These are phyloP conservation scores for Chrysolina oricalcia DNA, from an alignment of 2,888 invertebrate species.

Conservation along the genomic window DNA sequence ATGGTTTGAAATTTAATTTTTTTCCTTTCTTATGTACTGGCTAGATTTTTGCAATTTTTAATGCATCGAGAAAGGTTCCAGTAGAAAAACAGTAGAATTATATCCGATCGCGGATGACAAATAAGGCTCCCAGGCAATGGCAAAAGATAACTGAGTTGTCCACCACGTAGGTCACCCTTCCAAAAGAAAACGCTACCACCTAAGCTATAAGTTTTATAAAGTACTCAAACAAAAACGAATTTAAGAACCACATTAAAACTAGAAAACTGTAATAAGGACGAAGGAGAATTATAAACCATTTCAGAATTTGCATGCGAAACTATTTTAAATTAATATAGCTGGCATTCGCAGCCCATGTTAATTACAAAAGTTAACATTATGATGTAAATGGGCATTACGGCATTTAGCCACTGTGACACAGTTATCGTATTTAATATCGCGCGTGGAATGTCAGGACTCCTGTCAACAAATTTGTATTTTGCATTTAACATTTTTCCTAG, in stretches of 20 bases:
- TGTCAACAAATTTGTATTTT: not conserved
- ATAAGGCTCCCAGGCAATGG: too few species aligned
- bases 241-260: not conserved
- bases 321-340: conserved; percentile 20
- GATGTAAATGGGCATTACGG: conserved; percentile 17
- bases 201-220: too few species aligned
- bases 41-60: too few species aligned
- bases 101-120: too few species aligned
- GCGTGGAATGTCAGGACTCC: not conserved
- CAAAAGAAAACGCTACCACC: too few species aligned
- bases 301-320: conserved; percentile 22
- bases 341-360: conserved; percentile 15
- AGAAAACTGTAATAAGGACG: not conserved
- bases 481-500: not conserved
- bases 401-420: conserved; percentile 10
- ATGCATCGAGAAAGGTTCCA: too few species aligned
- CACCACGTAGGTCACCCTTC: too few species aligned
- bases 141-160: too few species aligned
- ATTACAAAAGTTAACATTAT: conserved; percentile 22
- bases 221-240: not conserved
- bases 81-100: too few species aligned
- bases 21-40: too few species aligned
- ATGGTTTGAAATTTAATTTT: too few species aligned
- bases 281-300: conserved; percentile 12
- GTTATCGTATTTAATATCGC: not conserved